Percentiles rank a stretch among this genome's conserved stretches.
Conservation (phyloP, 2,113 vertebrate species). For the Protobothrops flavoviridis region DNA sequence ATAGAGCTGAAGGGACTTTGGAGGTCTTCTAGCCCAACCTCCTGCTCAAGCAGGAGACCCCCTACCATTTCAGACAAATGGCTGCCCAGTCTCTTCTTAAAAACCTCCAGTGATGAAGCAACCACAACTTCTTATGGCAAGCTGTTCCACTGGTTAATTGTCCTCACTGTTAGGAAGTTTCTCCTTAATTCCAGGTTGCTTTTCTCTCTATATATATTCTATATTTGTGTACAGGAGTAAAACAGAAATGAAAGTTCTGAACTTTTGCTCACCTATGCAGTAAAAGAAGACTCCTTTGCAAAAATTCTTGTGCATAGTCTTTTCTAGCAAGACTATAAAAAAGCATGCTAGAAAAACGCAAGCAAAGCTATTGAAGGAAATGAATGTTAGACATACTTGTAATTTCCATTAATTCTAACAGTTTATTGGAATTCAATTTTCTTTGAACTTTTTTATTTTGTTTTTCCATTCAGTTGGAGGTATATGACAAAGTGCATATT, state of each 20-base stretch:
- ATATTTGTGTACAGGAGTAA: neutral
- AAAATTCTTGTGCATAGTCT: neutral
- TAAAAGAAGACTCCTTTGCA: neutral
- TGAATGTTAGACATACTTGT: neutral
- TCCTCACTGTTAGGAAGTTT: too few relatives aligned
- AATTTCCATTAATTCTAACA: neutral
- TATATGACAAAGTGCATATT: neutral
- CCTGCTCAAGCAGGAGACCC: too few relatives aligned
- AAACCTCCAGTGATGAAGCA: too few relatives aligned
- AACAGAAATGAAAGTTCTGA: neutral
- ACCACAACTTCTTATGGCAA: too few relatives aligned
- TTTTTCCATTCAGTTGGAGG: neutral
- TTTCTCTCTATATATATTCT: too few relatives aligned
- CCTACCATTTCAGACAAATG: too few relatives aligned
- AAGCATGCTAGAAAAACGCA: neutral
- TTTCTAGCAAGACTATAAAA: neutral
- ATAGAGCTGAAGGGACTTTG: too few relatives aligned
- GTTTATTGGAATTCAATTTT: neutral
- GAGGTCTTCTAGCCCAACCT: too few relatives aligned
- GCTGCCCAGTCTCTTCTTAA: too few relatives aligned
- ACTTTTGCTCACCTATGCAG: neutral
- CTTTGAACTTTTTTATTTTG: neutral
- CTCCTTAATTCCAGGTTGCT: too few relatives aligned
- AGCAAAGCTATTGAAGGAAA: neutral
- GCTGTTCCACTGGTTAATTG: too few relatives aligned